A percentile compares a stretch with the other conserved stretches of the same genome.
Evolutionary conservation across 2,888 invertebrate genomes (phyloP).

Genomic region (Argynnis bischoffii): DNA sequence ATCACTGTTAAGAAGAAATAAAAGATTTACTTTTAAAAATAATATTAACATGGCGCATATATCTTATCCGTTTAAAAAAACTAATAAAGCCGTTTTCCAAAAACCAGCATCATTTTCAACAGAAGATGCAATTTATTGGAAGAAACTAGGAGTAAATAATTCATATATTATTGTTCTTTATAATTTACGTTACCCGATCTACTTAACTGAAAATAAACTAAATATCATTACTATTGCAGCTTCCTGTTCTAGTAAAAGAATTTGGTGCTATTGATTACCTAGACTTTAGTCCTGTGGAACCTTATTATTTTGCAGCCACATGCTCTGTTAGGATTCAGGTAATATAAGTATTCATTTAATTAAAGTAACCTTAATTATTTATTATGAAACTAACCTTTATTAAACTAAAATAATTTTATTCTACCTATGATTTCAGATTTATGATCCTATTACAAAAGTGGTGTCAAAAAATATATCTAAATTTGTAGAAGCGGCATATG

Average conservation of each 20-base stretch:
- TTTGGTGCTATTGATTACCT: slow-evolving; percentile 95
- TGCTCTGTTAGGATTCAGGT: slow-evolving; percentile 93
- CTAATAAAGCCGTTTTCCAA: slow-evolving; percentile 86
- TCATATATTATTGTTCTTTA: not conserved
- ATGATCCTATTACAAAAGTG: slow-evolving; percentile 92
- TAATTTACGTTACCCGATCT: not conserved
- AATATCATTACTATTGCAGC: slow-evolving; percentile 65
- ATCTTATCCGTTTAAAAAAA: slow-evolving; percentile 85
- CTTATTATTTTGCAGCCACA: slow-evolving; percentile 95
- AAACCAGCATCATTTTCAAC: slow-evolving; percentile 86
- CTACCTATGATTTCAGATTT: slow-evolving; percentile 80
- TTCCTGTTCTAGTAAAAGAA: slow-evolving; percentile 94
- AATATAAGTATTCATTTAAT: slow-evolving; percentile 32
- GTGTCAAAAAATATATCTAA: slow-evolving; percentile 91
- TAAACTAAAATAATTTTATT: too few species aligned
- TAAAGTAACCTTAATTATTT: not conserved
- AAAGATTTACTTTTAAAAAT: not conserved
- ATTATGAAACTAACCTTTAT: not conserved
- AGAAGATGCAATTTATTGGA: slow-evolving; percentile 93
- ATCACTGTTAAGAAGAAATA: not conserved
- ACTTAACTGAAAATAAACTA: not conserved
- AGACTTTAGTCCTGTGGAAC: slow-evolving; percentile 94
- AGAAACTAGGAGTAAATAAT: slow-evolving; percentile 88
- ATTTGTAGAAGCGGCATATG: slow-evolving; percentile 92
- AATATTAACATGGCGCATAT: slow-evolving; percentile 61